Conservation (phyloP, 1,140 invertebrate genomes). For the Brachionus sp. region DNA sequence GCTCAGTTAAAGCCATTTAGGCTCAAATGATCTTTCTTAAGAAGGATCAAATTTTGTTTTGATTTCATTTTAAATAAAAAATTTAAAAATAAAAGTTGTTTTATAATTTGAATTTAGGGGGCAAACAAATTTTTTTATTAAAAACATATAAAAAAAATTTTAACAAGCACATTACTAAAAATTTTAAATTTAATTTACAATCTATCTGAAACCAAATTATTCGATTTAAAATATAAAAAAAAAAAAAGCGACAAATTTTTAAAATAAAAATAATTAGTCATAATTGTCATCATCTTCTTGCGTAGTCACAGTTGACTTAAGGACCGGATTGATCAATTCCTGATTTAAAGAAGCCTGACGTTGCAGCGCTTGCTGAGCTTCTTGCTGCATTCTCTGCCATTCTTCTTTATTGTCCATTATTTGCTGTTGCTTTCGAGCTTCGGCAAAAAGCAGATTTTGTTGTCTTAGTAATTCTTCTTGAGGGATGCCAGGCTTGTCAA, state of each 20-base stretch:
- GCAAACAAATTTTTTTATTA: too few relatives aligned
- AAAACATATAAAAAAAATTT: not conserved
- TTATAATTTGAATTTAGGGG: too few relatives aligned
- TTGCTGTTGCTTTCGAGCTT: conserved; percentile 17
- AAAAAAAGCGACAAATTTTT: not conserved
- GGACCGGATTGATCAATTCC: not conserved
- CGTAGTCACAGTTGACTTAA: not conserved
- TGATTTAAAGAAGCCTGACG: not conserved
- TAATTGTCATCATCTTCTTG: conserved; percentile 36
- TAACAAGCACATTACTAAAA: not conserved
- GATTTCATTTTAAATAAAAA: too few relatives aligned
- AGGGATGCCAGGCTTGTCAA: not conserved
- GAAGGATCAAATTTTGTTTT: too few relatives aligned
- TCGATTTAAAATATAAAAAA: not conserved
- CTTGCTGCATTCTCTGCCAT: conserved; percentile 10
- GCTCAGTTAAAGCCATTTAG: too few relatives aligned
- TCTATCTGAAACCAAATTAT: not conserved
- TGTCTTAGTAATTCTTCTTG: conserved; percentile 23
- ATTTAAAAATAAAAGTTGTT: too few relatives aligned
- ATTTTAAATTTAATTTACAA: not conserved
- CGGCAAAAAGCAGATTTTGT: conserved; percentile 34
- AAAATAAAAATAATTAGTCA: not conserved
- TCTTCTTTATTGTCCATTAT: conserved; percentile 15
- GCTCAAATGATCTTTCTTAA: too few relatives aligned
- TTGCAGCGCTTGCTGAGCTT: conserved; percentile 6